A percentile compares a stretch with the other conserved stretches of the same genome.
Conservation (phyloP, 2,888 invertebrate species). For the Sicus ferrugineus region DNA sequence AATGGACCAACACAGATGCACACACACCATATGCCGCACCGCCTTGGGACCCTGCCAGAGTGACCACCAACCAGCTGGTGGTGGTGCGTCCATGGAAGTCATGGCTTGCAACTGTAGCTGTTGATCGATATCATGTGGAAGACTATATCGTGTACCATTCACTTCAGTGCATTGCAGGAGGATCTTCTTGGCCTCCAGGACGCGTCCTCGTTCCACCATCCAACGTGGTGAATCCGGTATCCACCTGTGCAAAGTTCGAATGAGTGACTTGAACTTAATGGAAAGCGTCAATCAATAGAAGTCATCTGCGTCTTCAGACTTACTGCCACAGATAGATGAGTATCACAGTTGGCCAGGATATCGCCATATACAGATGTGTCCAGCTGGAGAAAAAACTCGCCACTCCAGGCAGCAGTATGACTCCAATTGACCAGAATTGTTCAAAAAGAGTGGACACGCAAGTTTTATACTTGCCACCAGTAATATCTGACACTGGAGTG, state of each 20-base stretch:
- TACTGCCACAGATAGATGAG: constrained; percentile 64
- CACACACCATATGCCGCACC: constrained; percentile 59
- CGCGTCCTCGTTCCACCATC: constrained; percentile 64
- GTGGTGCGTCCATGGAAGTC: constrained; percentile 60
- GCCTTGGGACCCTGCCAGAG: constrained; percentile 63
- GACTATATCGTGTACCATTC: constrained; percentile 61
- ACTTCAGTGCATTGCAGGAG: constrained; percentile 60
- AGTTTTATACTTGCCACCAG: constrained; percentile 62
- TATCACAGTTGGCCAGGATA: constrained; percentile 64
- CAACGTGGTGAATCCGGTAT: constrained; percentile 66
- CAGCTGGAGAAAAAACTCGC: constrained; percentile 65
- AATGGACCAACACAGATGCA: constrained; percentile 63
- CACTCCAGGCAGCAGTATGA: constrained; percentile 65
- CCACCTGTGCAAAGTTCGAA: constrained; percentile 56
- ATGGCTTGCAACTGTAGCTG: constrained; percentile 63
- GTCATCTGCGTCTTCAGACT: constrained; percentile 36
- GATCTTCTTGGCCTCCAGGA: constrained; percentile 63
- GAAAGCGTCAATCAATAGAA: not conserved
- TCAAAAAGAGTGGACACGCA: constrained; percentile 64
- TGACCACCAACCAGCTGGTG: constrained; percentile 62
- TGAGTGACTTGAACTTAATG: not conserved
- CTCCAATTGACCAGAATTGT: constrained; percentile 66
- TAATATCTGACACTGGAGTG: constrained; percentile 63
- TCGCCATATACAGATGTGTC: constrained; percentile 65
- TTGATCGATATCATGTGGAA: constrained; percentile 63